A percentile compares a stretch with the other conserved stretches of the same genome.
phyloP scores from a whole-genome alignment of 2,888 invertebrate species.

The Drosophila rubida region DNA sequence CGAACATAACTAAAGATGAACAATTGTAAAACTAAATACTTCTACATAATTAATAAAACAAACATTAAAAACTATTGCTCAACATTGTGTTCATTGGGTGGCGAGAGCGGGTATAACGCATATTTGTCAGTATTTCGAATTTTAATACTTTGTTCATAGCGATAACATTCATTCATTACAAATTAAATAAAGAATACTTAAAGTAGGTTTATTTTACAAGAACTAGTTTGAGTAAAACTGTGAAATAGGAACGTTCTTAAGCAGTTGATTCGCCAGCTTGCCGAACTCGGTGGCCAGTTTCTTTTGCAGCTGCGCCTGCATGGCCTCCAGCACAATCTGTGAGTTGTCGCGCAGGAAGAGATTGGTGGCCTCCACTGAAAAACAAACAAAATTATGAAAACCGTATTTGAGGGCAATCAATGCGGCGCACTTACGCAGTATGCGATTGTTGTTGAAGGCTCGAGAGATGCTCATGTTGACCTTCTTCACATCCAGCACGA shows the following conservation, averaged over 20 bases:
- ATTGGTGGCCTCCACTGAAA: slow-evolving; percentile 89
- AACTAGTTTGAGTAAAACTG: slow-evolving; percentile 85
- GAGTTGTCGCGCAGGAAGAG: slow-evolving; percentile 90
- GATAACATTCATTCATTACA: slow-evolving; percentile 51
- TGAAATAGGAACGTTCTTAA: slow-evolving; percentile 88
- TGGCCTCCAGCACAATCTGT: slow-evolving; percentile 88
- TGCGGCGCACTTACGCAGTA: slow-evolving; percentile 87
- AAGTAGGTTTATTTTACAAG: slow-evolving; percentile 26
- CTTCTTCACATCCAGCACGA: slow-evolving; percentile 87
- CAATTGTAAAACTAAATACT: slow-evolving; percentile 79
- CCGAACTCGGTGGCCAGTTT: slow-evolving; percentile 88
- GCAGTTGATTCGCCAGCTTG: slow-evolving; percentile 88
- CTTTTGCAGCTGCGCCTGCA: slow-evolving; percentile 89
- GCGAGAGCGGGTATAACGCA: too few species aligned
- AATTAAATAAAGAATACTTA: slow-evolving; percentile 64
- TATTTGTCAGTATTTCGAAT: slow-evolving; percentile 10
- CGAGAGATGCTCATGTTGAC: slow-evolving; percentile 88
- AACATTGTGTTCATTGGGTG: neutral
- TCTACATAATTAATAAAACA: slow-evolving; percentile 79
- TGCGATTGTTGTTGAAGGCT: slow-evolving; percentile 89
- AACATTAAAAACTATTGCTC: slow-evolving; percentile 49
- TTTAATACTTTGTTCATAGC: slow-evolving; percentile 68
- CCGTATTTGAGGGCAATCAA: too few species aligned
- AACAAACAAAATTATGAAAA: too few species aligned
- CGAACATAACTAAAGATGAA: slow-evolving; percentile 73